Evolutionary conservation across 1,140 invertebrate species (phyloP).

Genomic region (Hyphantria cunea): DNA sequence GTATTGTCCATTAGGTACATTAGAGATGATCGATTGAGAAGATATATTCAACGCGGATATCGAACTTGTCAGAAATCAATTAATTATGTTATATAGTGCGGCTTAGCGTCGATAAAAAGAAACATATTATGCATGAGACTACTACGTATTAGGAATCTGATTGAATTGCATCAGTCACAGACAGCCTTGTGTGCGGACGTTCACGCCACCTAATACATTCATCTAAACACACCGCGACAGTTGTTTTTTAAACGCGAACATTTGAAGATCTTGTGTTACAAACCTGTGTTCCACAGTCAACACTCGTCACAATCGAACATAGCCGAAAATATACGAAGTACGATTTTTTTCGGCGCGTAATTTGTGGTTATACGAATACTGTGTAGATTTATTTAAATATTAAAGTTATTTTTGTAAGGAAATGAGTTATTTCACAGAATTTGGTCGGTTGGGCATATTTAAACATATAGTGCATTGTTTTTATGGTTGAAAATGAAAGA

Average conservation of each 20-base stretch:
- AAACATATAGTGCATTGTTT: too few relatives aligned
- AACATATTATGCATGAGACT: conserved; percentile 2
- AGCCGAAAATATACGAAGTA: conserved; percentile 6
- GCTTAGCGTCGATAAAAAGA: conserved; percentile 2
- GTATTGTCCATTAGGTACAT: too few relatives aligned
- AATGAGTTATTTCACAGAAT: background rate
- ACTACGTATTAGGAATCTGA: conserved; percentile 7
- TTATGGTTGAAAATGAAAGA: too few relatives aligned
- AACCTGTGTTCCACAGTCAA: conserved; percentile 20
- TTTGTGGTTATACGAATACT: background rate
- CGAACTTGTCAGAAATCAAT: conserved; percentile 18
- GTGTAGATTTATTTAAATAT: background rate
- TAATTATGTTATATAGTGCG: conserved; percentile 17
- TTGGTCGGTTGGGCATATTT: background rate
- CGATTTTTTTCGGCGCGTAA: background rate
- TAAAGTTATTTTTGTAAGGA: background rate
- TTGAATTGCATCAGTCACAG: conserved; percentile 33
- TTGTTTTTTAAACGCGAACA: conserved; percentile 9
- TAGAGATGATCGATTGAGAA: too few relatives aligned
- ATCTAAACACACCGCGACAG: conserved; percentile 16
- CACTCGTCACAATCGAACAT: background rate
- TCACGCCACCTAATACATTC: conserved; percentile 32
- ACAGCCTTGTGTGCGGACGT: conserved; percentile 37
- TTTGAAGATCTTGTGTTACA: conserved; percentile 19
- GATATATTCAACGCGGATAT: conserved; percentile 11